phyloP scores from a whole-genome alignment of 2,888 invertebrate species.

The Athalia rosae region DNA sequence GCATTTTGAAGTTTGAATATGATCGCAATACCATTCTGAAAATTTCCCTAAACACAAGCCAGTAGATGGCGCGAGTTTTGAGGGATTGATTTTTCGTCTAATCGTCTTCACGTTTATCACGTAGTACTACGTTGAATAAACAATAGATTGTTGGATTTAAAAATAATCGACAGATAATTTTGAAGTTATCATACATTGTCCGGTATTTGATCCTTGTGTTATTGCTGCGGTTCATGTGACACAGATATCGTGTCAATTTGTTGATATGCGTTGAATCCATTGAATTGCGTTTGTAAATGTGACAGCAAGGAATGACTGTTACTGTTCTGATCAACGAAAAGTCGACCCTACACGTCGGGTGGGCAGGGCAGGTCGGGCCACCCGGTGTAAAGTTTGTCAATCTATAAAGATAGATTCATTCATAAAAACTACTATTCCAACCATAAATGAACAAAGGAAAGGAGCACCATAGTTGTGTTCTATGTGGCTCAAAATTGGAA shows the following conservation, averaged over 20 bases:
- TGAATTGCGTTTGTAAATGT: too few species aligned
- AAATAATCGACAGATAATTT: too few species aligned
- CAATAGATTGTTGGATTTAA: background rate
- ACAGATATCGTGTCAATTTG: too few species aligned
- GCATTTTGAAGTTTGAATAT: background rate
- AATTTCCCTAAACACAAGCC: background rate
- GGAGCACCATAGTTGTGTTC: slow-evolving; percentile 74
- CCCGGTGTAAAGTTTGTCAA: background rate
- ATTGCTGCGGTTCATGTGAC: too few species aligned
- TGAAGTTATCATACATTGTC: too few species aligned
- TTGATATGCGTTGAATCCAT: too few species aligned
- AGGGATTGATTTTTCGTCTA: slow-evolving; percentile 59
- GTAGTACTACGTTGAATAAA: slow-evolving; percentile 25
- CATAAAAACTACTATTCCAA: background rate
- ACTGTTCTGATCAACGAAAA: too few species aligned
- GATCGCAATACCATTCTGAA: background rate
- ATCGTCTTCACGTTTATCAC: slow-evolving; percentile 44
- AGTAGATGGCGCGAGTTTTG: slow-evolving; percentile 57
- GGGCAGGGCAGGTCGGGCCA: background rate
- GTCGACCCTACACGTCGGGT: too few species aligned
- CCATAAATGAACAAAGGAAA: slow-evolving; percentile 59
- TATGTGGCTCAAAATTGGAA: slow-evolving; percentile 77
- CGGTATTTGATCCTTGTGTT: too few species aligned
- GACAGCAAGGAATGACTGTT: too few species aligned
- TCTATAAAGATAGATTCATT: background rate